Evolutionary conservation across 2,113 vertebrate species (phyloP).

Genomic region (Pachycephala philippinensis): DNA sequence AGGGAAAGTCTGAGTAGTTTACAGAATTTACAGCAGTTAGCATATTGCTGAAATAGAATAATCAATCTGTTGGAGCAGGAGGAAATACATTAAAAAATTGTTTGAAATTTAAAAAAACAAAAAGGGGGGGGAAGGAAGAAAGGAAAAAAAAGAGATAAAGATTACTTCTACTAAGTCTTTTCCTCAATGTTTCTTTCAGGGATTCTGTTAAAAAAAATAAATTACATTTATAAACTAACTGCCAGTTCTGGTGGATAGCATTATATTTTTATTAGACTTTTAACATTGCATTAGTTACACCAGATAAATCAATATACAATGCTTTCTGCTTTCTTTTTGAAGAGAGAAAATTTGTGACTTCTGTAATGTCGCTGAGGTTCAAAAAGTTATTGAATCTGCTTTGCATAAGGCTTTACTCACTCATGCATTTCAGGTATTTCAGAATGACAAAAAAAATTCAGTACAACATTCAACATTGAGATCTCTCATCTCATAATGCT

Average conservation of each 20-base stretch:
- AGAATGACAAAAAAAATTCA: background rate
- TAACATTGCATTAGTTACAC: background rate
- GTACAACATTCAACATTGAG: background rate
- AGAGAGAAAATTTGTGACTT: background rate
- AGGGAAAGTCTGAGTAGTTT: background rate
- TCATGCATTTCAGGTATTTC: background rate
- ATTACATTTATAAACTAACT: background rate
- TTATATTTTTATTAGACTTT: background rate
- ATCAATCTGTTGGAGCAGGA: background rate
- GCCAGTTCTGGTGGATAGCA: background rate
- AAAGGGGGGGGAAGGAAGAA: accelerated
- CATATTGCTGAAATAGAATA: background rate
- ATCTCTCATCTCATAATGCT: background rate
- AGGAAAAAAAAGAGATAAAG: accelerated
- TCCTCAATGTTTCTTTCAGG: background rate
- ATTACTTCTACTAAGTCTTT: background rate
- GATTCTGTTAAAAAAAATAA: background rate
- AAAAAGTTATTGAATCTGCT: background rate
- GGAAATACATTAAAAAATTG: background rate
- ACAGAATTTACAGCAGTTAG: background rate
- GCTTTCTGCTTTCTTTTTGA: background rate
- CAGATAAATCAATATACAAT: background rate
- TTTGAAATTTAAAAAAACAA: background rate
- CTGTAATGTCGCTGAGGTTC: background rate
- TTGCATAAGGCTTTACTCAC: background rate